Percentiles rank a stretch among this genome's conserved stretches.
Conservation (phyloP, 2,113 vertebrate species). For the Xiphorhynchus elegans region DNA sequence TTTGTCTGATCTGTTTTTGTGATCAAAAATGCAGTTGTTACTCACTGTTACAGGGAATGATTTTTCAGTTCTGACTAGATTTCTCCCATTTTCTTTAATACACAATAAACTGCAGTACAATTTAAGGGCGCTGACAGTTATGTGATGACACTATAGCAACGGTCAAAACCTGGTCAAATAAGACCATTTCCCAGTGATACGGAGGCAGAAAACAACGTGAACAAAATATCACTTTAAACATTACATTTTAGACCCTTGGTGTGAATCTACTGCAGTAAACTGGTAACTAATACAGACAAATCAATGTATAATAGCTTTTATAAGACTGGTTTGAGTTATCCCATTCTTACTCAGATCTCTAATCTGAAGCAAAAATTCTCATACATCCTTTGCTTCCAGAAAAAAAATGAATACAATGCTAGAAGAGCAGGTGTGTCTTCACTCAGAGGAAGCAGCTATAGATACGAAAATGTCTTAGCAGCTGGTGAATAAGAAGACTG, state of each 20-base stretch:
- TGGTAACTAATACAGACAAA: not conserved
- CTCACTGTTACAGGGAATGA: not conserved
- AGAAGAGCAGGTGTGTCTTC: conserved; percentile 83
- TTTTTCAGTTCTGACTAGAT: not conserved
- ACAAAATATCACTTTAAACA: not conserved
- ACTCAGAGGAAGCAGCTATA: conserved; percentile 72
- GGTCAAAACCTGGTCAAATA: not conserved
- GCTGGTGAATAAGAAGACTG: conserved; percentile 80
- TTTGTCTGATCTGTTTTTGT: not conserved
- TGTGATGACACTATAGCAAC: not conserved
- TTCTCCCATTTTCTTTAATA: not conserved
- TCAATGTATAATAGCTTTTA: not conserved
- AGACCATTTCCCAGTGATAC: not conserved
- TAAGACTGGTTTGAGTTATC: conserved; percentile 32
- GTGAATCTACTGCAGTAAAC: not conserved
- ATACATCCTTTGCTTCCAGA: conserved; percentile 57
- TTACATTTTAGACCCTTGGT: not conserved
- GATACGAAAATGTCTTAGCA: conserved; percentile 82
- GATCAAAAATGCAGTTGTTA: not conserved
- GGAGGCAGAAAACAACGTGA: not conserved
- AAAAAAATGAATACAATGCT: conserved; percentile 73
- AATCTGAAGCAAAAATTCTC: conserved; percentile 63
- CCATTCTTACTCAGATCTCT: conserved; percentile 42
- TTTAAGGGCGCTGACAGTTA: not conserved
- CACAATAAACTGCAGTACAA: not conserved